phyloP scores from a whole-genome alignment of 2,113 vertebrate genomes.

The Naja naja region DNA sequence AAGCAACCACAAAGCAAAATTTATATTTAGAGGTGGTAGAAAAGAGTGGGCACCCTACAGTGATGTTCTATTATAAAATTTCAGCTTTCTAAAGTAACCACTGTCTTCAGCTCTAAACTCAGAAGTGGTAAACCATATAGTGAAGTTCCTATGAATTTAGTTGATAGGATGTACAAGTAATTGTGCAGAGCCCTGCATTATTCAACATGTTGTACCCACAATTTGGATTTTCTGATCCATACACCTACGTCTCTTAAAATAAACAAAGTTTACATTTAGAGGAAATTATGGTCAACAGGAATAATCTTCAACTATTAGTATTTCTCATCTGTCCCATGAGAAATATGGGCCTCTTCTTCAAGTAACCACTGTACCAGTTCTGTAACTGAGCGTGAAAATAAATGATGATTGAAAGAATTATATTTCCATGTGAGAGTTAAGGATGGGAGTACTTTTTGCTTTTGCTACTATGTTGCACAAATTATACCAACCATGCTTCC shows the following conservation, averaged over 20 bases:
- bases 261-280: not conserved
- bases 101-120: not conserved
- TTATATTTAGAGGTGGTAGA: not conserved
- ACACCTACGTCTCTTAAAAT: not conserved
- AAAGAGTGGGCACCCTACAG: not conserved
- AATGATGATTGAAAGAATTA: not conserved
- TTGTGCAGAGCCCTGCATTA: not conserved
- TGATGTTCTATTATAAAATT: not conserved
- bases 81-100: not conserved
- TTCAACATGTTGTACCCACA: not conserved
- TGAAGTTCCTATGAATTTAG: not conserved
- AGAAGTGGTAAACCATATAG: not conserved
- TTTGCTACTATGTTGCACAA: not conserved
- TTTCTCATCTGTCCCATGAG: not conserved
- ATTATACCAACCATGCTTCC: not conserved
- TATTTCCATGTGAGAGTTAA: not conserved
- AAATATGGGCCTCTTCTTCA: not conserved
- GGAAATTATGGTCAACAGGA: not conserved
- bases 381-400: not conserved
- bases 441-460: not conserved
- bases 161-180: not conserved
- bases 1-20: not conserved
- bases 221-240: not conserved
- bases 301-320: not conserved
- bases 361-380: not conserved